A percentile compares a stretch with the other conserved stretches of the same genome.
Evolutionary conservation across 2,888 invertebrate species (phyloP).

Genomic region (Platycheirus albimanus): DNA sequence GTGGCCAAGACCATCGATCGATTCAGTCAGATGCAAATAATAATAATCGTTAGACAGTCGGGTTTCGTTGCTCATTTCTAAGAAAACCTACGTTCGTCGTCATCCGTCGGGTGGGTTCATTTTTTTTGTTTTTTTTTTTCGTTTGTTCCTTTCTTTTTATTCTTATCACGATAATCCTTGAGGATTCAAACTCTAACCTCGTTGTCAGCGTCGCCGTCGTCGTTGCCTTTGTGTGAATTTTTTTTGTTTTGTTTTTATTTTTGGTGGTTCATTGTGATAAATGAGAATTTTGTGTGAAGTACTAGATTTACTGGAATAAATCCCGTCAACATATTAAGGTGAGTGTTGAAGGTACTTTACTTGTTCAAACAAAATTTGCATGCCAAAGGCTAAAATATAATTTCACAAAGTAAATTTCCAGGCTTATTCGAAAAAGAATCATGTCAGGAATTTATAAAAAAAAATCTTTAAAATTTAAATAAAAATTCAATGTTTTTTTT

Average conservation of each 20-base stretch:
- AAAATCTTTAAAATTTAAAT: too few relatives aligned
- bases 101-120: constrained; percentile 27
- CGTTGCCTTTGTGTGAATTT: constrained; percentile 2
- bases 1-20: constrained; percentile 71
- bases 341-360: constrained; percentile 14
- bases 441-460: too few relatives aligned
- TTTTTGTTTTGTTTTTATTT: neutral
- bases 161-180: constrained; percentile 48
- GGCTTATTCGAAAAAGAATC: too few relatives aligned
- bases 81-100: constrained; percentile 16
- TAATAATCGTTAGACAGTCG: constrained; percentile 37
- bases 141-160: too few relatives aligned
- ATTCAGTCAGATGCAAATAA: constrained; percentile 73
- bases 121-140: neutral
- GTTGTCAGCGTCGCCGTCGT: too few relatives aligned
- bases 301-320: constrained; percentile 19
- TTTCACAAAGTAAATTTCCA: neutral
- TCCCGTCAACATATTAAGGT: constrained; percentile 21
- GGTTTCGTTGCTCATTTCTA: constrained; percentile 21
- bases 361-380: constrained; percentile 7
- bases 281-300: neutral
- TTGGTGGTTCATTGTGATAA: constrained; percentile 26
- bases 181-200: constrained; percentile 11
- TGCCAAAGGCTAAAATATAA: neutral
- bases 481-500: too few relatives aligned